Percentiles rank a stretch among this genome's conserved stretches.
phyloP scores from a whole-genome alignment of 1,140 invertebrate species.

The Aphaenogaster rudis region DNA sequence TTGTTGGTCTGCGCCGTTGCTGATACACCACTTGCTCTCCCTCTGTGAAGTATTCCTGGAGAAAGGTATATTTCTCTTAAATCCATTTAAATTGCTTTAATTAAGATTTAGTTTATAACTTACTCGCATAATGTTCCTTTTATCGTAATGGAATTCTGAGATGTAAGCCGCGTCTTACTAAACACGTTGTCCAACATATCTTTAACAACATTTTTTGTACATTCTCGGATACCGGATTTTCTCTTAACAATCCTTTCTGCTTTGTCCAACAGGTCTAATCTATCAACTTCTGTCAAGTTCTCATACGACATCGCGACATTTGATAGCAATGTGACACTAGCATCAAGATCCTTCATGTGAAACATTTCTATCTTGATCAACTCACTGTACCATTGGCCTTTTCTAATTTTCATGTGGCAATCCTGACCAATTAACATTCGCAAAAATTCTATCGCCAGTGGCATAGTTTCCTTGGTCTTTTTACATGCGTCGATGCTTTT shows the following conservation, averaged over 20 bases:
- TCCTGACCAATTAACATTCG: conserved; percentile 76
- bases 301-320: conserved; percentile 68
- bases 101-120: conserved; percentile 26
- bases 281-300: conserved; percentile 75
- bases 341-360: conserved; percentile 78
- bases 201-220: conserved; percentile 50
- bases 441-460: conserved; percentile 72
- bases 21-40: conserved; percentile 80
- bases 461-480: conserved; percentile 74
- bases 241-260: conserved; percentile 74
- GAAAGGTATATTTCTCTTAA: conserved; percentile 47
- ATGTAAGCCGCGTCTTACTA: neutral
- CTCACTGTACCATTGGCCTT: conserved; percentile 80
- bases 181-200: neutral
- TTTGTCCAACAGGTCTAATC: conserved; percentile 72
- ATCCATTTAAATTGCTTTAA: neutral
- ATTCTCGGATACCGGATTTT: conserved; percentile 51
- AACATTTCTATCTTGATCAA: conserved; percentile 81
- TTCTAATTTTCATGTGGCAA: conserved; percentile 65
- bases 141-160: conserved; percentile 38
- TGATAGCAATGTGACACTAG: conserved; percentile 70
- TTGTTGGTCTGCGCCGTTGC: conserved; percentile 56
- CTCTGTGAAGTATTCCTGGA: conserved; percentile 64
- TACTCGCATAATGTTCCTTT: conserved; percentile 73
- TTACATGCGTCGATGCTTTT: conserved; percentile 81